phyloP scores from a whole-genome alignment of 2,113 vertebrate genomes.

The Orthonyx spaldingii region DNA sequence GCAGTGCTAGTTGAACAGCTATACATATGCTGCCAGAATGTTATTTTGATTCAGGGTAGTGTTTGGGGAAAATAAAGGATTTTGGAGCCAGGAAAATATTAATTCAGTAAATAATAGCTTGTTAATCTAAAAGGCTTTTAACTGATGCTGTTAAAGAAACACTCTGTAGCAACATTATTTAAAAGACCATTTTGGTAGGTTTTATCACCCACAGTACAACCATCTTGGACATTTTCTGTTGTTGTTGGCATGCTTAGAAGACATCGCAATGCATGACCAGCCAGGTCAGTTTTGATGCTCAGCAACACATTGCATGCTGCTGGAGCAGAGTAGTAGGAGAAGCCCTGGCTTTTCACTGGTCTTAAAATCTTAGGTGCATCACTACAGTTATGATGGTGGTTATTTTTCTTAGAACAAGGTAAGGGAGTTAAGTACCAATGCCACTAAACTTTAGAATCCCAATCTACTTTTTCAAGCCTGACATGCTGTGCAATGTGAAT shows the following conservation, averaged over 20 bases:
- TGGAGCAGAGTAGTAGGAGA: not conserved
- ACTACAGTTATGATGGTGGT: not conserved
- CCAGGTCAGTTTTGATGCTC: constrained; percentile 12
- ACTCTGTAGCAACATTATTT: constrained; percentile 47
- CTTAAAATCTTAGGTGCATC: not conserved
- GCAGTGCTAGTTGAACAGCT: not conserved
- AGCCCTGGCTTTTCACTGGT: not conserved
- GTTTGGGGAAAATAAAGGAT: constrained; percentile 45
- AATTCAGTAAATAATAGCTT: constrained; percentile 46
- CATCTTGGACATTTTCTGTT: constrained; percentile 57
- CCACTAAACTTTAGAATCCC: not conserved
- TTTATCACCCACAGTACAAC: constrained; percentile 59
- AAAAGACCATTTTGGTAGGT: constrained; percentile 51
- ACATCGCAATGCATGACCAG: constrained; percentile 11
- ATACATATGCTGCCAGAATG: not conserved
- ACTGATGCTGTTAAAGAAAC: constrained; percentile 35
- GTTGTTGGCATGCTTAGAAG: constrained; percentile 57
- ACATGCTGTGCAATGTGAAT: not conserved
- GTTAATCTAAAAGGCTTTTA: constrained; percentile 59
- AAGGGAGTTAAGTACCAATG: not conserved
- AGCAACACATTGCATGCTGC: not conserved
- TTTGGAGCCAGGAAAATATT: constrained; percentile 46
- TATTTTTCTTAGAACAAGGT: not conserved
- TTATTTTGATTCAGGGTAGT: not conserved
- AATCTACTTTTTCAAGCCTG: not conserved